A percentile compares a stretch with the other conserved stretches of the same genome.
phyloP scores from a whole-genome alignment of 1,140 invertebrate genomes.

The Diabrotica virgifera region DNA sequence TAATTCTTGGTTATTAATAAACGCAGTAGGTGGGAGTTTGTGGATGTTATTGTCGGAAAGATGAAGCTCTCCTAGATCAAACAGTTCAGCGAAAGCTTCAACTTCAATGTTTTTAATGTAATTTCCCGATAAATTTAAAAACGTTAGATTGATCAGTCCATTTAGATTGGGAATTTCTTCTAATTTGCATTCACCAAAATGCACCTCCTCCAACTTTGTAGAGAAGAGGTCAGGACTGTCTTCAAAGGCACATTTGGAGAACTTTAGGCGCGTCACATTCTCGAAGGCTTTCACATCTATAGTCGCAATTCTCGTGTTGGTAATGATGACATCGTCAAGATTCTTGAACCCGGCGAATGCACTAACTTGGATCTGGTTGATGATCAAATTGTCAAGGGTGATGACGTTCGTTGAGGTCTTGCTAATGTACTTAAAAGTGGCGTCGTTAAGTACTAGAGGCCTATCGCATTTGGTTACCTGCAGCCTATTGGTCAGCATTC shows the following conservation, averaged over 20 bases:
- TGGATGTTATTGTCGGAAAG: slow-evolving; percentile 43
- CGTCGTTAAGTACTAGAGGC: slow-evolving; percentile 24
- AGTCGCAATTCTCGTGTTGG: slow-evolving; percentile 28
- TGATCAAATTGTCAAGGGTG: slow-evolving; percentile 28
- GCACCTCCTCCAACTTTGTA: slow-evolving; percentile 35
- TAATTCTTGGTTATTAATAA: slow-evolving; percentile 34
- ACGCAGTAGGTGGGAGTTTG: slow-evolving; percentile 32
- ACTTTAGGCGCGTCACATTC: slow-evolving; percentile 28
- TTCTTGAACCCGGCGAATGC: slow-evolving; percentile 29
- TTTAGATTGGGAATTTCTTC: slow-evolving; percentile 34
- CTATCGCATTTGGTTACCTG: slow-evolving; percentile 23
- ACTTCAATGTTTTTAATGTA: slow-evolving; percentile 35
- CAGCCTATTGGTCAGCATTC: slow-evolving; percentile 20
- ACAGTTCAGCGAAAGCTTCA: slow-evolving; percentile 34
- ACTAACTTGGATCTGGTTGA: slow-evolving; percentile 29
- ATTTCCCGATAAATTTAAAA: slow-evolving; percentile 41
- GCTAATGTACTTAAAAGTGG: slow-evolving; percentile 20
- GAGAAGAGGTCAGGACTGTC: slow-evolving; percentile 35
- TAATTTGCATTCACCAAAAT: slow-evolving; percentile 38
- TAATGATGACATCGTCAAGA: slow-evolving; percentile 31
- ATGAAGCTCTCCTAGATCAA: slow-evolving; percentile 36
- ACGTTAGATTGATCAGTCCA: slow-evolving; percentile 30
- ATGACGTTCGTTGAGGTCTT: slow-evolving; percentile 22
- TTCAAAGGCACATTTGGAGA: slow-evolving; percentile 30
- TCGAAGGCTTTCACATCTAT: slow-evolving; percentile 35